Conservation (phyloP, 2,888 invertebrate genomes). For the Gortyna flavago region DNA sequence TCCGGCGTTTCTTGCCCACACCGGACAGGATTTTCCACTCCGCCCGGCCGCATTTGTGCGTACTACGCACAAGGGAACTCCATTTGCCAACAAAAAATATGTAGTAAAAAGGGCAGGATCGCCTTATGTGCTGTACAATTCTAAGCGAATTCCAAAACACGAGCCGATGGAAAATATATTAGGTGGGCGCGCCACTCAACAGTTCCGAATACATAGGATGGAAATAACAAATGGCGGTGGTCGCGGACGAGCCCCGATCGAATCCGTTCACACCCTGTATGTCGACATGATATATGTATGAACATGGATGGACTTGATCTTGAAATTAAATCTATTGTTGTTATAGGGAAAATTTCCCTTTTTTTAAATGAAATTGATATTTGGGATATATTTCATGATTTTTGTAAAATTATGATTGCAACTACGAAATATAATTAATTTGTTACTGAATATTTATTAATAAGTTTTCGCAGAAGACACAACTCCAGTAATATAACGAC, state of each 20-base stretch:
- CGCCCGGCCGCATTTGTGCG: constrained; percentile 79
- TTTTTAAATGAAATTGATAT: not conserved
- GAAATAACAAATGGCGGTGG: constrained; percentile 59
- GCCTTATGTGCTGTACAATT: constrained; percentile 67
- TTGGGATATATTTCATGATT: not conserved
- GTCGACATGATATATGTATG: constrained; percentile 29
- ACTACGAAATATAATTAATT: constrained; percentile 1
- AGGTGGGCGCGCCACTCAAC: constrained; percentile 56
- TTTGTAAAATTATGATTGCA: not conserved
- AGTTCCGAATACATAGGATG: constrained; percentile 48
- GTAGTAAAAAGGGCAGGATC: constrained; percentile 74
- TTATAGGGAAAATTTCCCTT: not conserved
- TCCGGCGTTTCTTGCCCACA: constrained; percentile 74
- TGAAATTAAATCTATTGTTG: constrained; percentile 45
- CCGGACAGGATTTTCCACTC: constrained; percentile 84
- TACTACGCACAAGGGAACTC: constrained; percentile 83
- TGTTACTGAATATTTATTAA: constrained; percentile 28
- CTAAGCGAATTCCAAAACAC: constrained; percentile 64
- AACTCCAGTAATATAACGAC: constrained; percentile 14
- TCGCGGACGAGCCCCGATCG: constrained; percentile 49
- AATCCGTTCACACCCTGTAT: constrained; percentile 46
- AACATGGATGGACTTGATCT: constrained; percentile 36
- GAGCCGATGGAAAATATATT: constrained; percentile 64
- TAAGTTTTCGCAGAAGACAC: constrained; percentile 32
- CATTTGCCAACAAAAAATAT: constrained; percentile 85